Evolutionary conservation across 2,888 invertebrate genomes (phyloP), one percentile per base, ranked within the genome.

Genomic region (Agrilus cyanescens): DNA sequence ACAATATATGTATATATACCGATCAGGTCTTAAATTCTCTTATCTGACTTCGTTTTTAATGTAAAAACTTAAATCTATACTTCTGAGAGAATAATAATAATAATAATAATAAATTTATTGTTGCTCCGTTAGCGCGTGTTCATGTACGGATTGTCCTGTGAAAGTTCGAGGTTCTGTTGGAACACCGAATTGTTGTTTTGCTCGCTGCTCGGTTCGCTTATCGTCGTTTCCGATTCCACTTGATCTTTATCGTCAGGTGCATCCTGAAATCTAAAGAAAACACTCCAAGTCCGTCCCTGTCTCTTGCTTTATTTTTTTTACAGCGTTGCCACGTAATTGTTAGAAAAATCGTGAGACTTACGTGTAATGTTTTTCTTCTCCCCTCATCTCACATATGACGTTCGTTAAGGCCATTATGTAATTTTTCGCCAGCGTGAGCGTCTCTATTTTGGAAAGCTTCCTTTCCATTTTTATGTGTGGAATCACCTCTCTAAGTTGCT

Each of bases 351-450:
- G n/a, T n/a, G 39, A 31, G 37, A 69, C 71, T 72, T 65, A 74
- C 72, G 76, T 75, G 66, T 79, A 81, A 53, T 79, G 77, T 57
- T 75, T 74, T 51, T 75, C 75, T 60, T 82, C 82, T 29, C 80
- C 80, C 48, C 82, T 68, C 76, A 82, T 82, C 60, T 81, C 82
- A 65, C 83, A 84, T 57, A 85, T 82, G 57, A 83, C 82, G 64
- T 83, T 84, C 53, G 84, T 84, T 58, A 85, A 68, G 31, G 84
- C 84, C 78, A 83, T 83, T 62, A 85, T 85, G 68, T 85, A 85
- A 71, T 85, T 84, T 70, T 84, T 83, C 52, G 85, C 85, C 66
- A 85, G 68, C 39, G 84, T 84, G 50, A 85, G 70, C 18, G 85
- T 85, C 67, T 85, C 85, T 58, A 85, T 85, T 72, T 85, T 85